Evolutionary conservation across 2,113 vertebrate species (phyloP).

Genomic region (Piaya cayana): DNA sequence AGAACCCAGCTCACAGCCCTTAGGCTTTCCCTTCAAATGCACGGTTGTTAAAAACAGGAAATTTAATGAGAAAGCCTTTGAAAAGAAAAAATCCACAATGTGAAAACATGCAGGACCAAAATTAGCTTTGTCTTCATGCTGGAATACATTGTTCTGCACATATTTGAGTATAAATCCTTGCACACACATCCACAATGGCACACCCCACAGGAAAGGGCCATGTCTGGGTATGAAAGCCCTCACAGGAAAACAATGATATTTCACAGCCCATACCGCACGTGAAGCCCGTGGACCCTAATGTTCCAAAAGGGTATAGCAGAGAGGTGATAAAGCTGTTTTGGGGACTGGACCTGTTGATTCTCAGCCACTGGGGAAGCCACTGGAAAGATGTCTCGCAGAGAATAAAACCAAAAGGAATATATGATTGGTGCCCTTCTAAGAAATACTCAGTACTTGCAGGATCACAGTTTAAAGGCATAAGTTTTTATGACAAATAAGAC

Average conservation of each 20-base stretch:
- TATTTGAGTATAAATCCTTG: not conserved
- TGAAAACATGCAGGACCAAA: not conserved
- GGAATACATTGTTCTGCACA: not conserved
- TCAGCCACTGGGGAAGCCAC: not conserved
- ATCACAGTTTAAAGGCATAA: not conserved
- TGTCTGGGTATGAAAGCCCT: not conserved
- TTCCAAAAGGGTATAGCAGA: not conserved
- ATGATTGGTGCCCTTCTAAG: not conserved
- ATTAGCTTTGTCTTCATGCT: not conserved
- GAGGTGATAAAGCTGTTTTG: not conserved
- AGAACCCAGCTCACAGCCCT: accelerated
- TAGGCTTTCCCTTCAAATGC: accelerated
- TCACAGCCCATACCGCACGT: not conserved
- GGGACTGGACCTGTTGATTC: not conserved
- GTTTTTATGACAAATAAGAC: not conserved
- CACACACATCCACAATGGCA: accelerated
- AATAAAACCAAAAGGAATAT: not conserved
- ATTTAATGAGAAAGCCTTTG: not conserved
- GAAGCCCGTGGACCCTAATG: not conserved
- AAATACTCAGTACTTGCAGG: not conserved
- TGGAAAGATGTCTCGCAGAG: not conserved
- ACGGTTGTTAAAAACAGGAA: not conserved
- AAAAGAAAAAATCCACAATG: not conserved
- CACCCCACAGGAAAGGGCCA: accelerated
- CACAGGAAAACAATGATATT: not conserved